phyloP scores from a whole-genome alignment of 1,140 invertebrate genomes.

The Saccostrea echinata region DNA sequence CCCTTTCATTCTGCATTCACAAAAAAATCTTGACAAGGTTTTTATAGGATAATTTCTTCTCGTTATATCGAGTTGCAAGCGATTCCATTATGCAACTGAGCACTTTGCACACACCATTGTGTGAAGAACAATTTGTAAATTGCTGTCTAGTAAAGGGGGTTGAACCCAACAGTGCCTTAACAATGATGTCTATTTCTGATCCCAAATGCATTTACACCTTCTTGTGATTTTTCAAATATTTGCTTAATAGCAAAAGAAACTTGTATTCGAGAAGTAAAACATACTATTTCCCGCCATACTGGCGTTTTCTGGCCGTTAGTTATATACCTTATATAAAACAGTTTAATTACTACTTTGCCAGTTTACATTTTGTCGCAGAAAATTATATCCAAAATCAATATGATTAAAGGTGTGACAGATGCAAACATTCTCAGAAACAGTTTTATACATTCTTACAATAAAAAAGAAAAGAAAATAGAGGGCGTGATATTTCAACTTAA shows the following conservation, averaged over 20 bases:
- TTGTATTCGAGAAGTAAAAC: not conserved
- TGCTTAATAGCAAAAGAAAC: not conserved
- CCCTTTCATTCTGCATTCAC: not conserved
- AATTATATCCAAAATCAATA: not conserved
- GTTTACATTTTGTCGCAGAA: not conserved
- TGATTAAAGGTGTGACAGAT: not conserved
- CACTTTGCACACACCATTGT: not conserved
- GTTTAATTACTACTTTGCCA: not conserved
- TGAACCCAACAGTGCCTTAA: not conserved
- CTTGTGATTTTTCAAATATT: slow-evolving; percentile 21
- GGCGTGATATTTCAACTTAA: too few species aligned
- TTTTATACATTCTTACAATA: too few species aligned
- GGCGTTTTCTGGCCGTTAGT: not conserved
- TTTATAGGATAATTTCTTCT: not conserved
- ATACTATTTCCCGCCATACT: not conserved
- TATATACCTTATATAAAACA: not conserved
- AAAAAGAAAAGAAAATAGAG: too few species aligned
- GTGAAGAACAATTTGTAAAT: not conserved
- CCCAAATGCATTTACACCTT: slow-evolving; percentile 1
- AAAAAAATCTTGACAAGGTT: not conserved
- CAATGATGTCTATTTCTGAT: slow-evolving; percentile 3
- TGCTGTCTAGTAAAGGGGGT: not conserved
- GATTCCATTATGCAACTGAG: slow-evolving; percentile 22
- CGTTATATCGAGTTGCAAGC: slow-evolving; percentile 6
- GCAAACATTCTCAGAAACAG: not conserved